Evolutionary conservation across 2,888 invertebrate genomes (phyloP), one percentile per base, ranked within the genome.

Genomic region (Lepas anatifera): DNA sequence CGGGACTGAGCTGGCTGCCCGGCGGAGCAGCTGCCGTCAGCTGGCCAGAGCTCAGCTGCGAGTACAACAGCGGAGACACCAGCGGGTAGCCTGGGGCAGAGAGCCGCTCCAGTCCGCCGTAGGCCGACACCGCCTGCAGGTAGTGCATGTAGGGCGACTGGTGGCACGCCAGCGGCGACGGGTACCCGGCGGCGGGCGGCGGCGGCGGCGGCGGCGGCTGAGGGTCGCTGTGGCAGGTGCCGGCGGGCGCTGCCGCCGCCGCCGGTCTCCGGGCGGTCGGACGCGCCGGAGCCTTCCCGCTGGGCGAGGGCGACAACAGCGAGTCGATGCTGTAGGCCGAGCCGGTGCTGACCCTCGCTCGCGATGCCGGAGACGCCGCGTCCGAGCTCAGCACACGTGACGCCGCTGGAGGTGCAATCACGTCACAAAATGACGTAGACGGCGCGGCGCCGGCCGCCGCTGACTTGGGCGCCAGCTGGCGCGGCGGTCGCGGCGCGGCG

Each of bases 111-210:
- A 58, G 58, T 32, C 58, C 58, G 58, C 58, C 16, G 58, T 22
- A 58, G 32, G 58, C 58, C 52, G 52, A 32, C 58, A 58, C 29
- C 32, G 58, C 58, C 58, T 58, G 58, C 58, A 58, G 35, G 58
- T 58, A 58, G 32, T 58, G 58, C 58, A 58, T 32, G 58, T 58
- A 58, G 4, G 8, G 58, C 58, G 58, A 22, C 58, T 58, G 58
- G 6, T 32, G 58, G 32, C 58, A 58, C 58, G 58, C 35, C 32
- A 58, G 35, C 58, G 58, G 35, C 32, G 16, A 58, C 22, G 18
- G 22, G 8, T 16, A 18, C 35, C 11, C 1, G 1, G 16, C 11
- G 11, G 41, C 16, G 16, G 58, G 22, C 58, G 22, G 32, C 35
- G 58, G 27, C 29, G 7, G 27, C 3, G 52, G 18, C 3, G 16